Base-by-base conservation (phyloP, 1,140 invertebrate genomes). In the Meloidogyne chitwoodi region DNA sequence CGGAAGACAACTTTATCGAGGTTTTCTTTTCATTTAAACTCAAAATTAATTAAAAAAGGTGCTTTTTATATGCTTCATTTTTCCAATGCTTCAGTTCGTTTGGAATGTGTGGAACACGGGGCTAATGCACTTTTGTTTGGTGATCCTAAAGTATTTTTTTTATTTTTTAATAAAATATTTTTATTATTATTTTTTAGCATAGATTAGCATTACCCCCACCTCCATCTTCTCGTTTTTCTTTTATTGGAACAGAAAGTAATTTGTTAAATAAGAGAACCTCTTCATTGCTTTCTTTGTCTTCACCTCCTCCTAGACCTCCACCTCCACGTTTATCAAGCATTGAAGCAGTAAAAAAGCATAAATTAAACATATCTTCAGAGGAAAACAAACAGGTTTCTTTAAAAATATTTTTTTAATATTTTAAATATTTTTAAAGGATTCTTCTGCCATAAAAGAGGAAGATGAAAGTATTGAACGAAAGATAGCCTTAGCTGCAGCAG, bases 291-390 rank as follows among this genome's bases (percentile, higher is more conserved):
- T 73, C 71, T 29, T 26, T 38, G 41, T 41, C 44, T 14, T 56
- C 71, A 24, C 71, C 71, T 61, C 71, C 71, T 34, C 71, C 71
- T 14, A 44, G 71, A n/a, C 71, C 71, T 29, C 71, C 71, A n/a
- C 71, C 71, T 24, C 71, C 71, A 63, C 65, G 65, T 19, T 19
- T 67, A n/a, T 8, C 65, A 34, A 41, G 65, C 5, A 67, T 41
- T 22, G 65, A 41, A n/a, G 65, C 29, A 31, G n/a, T 41, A n/a
- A 67, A 67, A 22, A 41, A 56, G 5, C 48, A 56, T 56, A 56
- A 56, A 56, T 56, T n/a, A 56, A 56, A 56, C 48, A 56, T 56
- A 14, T 14, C 12, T 6, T 19, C n/a, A 22, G 12, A 56, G 1
- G n/a, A 56, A 8, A 19, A 56, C 6, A 4, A n/a, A 8, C 34